Conservation (phyloP, 2,113 vertebrate genomes). For the Solenodon paradoxus region DNA sequence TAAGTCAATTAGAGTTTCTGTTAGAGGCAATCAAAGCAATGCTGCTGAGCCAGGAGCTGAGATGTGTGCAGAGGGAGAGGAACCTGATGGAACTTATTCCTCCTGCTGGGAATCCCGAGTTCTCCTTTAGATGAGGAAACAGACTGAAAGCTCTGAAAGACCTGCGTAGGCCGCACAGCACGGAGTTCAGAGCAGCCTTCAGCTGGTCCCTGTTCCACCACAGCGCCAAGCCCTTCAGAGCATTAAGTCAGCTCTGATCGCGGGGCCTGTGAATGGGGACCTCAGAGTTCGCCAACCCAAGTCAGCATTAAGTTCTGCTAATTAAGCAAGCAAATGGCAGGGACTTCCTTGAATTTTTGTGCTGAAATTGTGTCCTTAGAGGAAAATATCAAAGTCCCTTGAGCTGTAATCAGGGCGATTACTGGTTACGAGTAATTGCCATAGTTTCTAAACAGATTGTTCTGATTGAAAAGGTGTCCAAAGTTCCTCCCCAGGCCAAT, state of each 20-base stretch:
- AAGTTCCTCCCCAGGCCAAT: slow-evolving; percentile 43
- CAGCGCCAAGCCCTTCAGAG: neutral
- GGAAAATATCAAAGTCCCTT: slow-evolving; percentile 47
- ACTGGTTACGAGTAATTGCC: slow-evolving; percentile 3
- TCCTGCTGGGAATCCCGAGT: neutral
- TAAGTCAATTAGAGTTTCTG: neutral
- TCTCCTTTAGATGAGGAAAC: neutral
- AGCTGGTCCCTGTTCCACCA: neutral
- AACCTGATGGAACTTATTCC: neutral
- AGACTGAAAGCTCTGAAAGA: neutral
- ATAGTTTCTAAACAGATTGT: slow-evolving; percentile 35
- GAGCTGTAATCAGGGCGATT: slow-evolving; percentile 19
- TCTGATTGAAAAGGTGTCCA: slow-evolving; percentile 17
- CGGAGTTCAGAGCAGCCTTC: neutral
- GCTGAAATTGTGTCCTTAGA: slow-evolving; percentile 44
- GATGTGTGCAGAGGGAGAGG: neutral
- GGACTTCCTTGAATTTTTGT: slow-evolving; percentile 47
- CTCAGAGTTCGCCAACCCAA: neutral
- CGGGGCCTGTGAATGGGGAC: neutral
- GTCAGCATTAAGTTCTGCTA: neutral
- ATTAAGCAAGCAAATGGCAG: neutral
- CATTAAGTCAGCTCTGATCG: neutral
- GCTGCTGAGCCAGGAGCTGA: neutral
- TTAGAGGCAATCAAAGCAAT: neutral
- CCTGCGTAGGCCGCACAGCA: too few relatives aligned